Conservation (phyloP, 2,113 vertebrate species). For the Casuarius casuarius region DNA sequence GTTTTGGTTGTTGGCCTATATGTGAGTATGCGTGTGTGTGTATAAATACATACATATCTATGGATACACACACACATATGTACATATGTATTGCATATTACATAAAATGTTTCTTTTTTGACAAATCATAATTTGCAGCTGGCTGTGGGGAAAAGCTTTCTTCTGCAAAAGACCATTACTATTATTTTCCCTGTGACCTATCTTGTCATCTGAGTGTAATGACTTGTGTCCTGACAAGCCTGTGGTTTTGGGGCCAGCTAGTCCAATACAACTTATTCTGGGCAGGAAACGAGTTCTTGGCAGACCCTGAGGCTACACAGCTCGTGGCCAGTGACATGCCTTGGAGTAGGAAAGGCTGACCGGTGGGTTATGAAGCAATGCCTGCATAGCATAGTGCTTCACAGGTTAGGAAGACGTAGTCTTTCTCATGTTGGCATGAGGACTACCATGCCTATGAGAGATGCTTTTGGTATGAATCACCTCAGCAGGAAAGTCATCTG, state of each 20-base stretch:
- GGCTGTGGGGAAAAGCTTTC: not conserved
- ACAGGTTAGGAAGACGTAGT: fast-evolving
- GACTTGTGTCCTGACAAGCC: not conserved
- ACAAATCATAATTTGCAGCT: not conserved
- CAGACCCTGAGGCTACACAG: not conserved
- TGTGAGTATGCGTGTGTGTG: not conserved
- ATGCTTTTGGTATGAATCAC: not conserved
- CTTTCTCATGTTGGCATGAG: fast-evolving
- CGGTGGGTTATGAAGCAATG: not conserved
- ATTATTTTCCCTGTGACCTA: not conserved
- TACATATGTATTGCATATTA: not conserved
- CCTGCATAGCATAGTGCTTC: not conserved
- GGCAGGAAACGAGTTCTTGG: not conserved
- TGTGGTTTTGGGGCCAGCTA: not conserved
- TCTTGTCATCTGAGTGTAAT: not conserved
- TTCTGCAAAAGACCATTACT: not conserved
- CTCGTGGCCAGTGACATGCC: not conserved
- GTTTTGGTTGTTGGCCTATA: not conserved
- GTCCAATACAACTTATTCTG: not conserved
- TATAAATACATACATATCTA: not conserved
- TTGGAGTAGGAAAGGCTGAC: not conserved
- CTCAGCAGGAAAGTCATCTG: not conserved
- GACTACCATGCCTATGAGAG: not conserved
- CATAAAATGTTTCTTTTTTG: not conserved
- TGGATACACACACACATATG: not conserved